Conservation (phyloP, 2,888 invertebrate species). For the Leptogaster cylindrica region DNA sequence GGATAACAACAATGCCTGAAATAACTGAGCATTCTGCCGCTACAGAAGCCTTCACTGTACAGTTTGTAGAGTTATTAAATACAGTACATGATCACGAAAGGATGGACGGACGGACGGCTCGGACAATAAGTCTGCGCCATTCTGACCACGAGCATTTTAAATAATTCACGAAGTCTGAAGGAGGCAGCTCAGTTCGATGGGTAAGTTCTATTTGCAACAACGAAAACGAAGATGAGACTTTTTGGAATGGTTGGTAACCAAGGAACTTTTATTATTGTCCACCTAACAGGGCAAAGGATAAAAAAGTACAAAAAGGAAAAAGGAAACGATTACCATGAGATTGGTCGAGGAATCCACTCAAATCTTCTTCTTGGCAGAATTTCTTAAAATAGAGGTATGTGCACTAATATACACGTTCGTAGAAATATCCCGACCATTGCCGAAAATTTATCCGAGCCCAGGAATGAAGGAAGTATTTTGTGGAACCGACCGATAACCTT, state of each 20-base stretch:
- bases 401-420: conserved; percentile 29
- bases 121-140: conserved; percentile 11
- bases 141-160: conserved; percentile 24
- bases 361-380: conserved; percentile 30
- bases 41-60: no score
- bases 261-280: conserved; percentile 40
- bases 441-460: conserved; percentile 33
- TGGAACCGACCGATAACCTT: conserved; percentile 34
- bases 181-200: conserved; percentile 27
- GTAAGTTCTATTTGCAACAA: conserved; percentile 35
- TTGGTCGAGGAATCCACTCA: conserved; percentile 34
- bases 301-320: conserved; percentile 8
- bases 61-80: conserved; percentile 41
- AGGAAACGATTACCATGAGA: conserved; percentile 11
- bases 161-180: conserved; percentile 23
- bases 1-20: no score
- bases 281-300: conserved; percentile 28
- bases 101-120: background rate
- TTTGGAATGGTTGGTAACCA: conserved; percentile 5
- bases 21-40: no score
- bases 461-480: conserved; percentile 22
- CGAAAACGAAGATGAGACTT: conserved; percentile 27
- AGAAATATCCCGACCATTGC: conserved; percentile 13
- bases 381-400: conserved; percentile 29
- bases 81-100: conserved; percentile 23